A percentile compares a stretch with the other conserved stretches of the same genome.
phyloP scores from a whole-genome alignment of 2,797 vertebrate species.

The Selene dorsalis region DNA sequence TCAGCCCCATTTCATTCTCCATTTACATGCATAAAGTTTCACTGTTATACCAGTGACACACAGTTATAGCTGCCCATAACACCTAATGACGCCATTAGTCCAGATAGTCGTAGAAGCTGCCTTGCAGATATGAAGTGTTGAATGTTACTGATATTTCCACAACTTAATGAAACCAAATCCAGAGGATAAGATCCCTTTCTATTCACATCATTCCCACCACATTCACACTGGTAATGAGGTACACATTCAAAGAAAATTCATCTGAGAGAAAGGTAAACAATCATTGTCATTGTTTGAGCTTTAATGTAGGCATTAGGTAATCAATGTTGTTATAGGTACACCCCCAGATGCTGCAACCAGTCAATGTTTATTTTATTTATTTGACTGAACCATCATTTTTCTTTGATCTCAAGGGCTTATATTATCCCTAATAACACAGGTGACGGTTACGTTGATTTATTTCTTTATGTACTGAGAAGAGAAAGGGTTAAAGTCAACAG shows the following conservation, averaged over 20 bases:
- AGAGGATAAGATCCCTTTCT: conserved; percentile 10
- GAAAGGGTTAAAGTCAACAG: too few relatives aligned
- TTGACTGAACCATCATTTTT: too few relatives aligned
- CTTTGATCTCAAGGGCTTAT: too few relatives aligned
- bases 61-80: conserved; percentile 61
- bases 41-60: conserved; percentile 51
- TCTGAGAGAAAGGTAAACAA: not conserved
- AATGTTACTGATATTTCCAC: conserved; percentile 38
- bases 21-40: conserved; percentile 64
- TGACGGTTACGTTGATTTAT: too few relatives aligned
- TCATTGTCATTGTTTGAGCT: conserved; percentile 2
- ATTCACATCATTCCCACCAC: conserved; percentile 8
- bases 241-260: conserved; percentile 6
- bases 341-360: too few relatives aligned
- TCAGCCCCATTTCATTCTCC: conserved; percentile 52
- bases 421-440: too few relatives aligned
- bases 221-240: conserved; percentile 7
- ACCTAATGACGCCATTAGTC: conserved; percentile 60
- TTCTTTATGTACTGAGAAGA: too few relatives aligned
- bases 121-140: conserved; percentile 46
- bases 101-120: conserved; percentile 48
- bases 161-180: conserved; percentile 33
- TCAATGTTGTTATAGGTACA: too few relatives aligned
- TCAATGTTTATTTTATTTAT: too few relatives aligned
- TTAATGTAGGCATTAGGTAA: not conserved